These are phyloP conservation scores for Sardina pilchardus DNA, from an alignment of 2,113 vertebrate genomes.

Conservation along the genomic window DNA sequence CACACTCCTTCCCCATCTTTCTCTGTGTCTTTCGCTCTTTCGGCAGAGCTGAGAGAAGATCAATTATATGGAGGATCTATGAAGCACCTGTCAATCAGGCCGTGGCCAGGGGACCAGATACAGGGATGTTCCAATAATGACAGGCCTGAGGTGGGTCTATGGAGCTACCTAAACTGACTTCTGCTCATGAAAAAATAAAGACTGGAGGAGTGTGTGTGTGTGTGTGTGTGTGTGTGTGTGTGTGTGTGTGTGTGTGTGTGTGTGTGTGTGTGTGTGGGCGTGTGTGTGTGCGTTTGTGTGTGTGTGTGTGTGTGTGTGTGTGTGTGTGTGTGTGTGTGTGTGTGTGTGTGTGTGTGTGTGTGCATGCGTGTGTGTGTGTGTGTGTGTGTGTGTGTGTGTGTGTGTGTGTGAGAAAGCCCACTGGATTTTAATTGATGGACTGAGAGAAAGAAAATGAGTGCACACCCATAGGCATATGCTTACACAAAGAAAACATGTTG, in stretches of 20 bases:
- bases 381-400: background rate
- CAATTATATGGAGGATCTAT: background rate
- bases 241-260: background rate
- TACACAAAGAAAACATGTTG: background rate
- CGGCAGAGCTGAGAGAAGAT: background rate
- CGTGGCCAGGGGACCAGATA: background rate
- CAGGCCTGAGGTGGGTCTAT: conserved; percentile 1
- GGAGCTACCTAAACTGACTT: background rate
- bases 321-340: conserved; percentile 15
- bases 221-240: background rate
- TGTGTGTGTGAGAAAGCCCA: background rate
- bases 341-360: background rate
- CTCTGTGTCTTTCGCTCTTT: background rate
- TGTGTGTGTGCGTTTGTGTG: background rate
- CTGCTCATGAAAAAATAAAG: conserved; percentile 2
- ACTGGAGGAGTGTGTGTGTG: background rate
- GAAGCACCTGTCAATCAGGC: background rate
- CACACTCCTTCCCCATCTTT: background rate
- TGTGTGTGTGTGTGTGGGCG: background rate
- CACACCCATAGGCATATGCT: background rate
- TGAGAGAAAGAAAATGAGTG: background rate
- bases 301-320: background rate
- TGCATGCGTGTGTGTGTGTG: background rate
- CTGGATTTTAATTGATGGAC: background rate
- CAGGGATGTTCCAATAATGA: background rate